Conservation (phyloP, 2,113 vertebrate genomes). For the Amazona vittata region DNA sequence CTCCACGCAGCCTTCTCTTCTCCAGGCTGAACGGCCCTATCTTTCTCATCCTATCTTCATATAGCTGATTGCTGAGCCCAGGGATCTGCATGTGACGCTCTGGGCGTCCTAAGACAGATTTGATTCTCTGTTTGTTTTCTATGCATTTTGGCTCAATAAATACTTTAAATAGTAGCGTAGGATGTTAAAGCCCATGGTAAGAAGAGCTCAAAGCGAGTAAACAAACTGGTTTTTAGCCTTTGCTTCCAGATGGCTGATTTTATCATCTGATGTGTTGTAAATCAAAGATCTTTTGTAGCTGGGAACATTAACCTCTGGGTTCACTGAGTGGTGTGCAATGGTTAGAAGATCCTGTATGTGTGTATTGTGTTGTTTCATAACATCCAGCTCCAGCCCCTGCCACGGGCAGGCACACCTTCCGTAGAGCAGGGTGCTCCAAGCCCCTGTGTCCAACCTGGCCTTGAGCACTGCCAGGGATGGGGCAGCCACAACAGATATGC, state of each 20-base stretch:
- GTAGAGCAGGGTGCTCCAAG: neutral
- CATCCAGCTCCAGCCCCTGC: neutral
- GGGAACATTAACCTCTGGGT: neutral
- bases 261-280: neutral
- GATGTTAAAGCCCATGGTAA: neutral
- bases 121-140: neutral
- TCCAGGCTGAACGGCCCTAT: too few relatives aligned
- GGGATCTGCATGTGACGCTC: neutral
- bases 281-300: neutral
- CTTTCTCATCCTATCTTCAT: too few relatives aligned
- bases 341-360: neutral
- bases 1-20: too few relatives aligned
- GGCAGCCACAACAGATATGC: neutral
- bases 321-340: neutral
- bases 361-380: neutral
- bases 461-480: neutral
- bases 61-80: neutral
- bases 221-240: neutral
- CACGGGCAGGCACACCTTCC: neutral
- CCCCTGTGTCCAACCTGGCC: neutral
- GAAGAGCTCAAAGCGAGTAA: neutral
- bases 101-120: neutral
- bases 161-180: neutral
- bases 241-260: neutral
- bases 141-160: neutral